These are phyloP conservation scores for Crepidodera aurea DNA, from an alignment of 2,888 invertebrate species.

Conservation along the genomic window DNA sequence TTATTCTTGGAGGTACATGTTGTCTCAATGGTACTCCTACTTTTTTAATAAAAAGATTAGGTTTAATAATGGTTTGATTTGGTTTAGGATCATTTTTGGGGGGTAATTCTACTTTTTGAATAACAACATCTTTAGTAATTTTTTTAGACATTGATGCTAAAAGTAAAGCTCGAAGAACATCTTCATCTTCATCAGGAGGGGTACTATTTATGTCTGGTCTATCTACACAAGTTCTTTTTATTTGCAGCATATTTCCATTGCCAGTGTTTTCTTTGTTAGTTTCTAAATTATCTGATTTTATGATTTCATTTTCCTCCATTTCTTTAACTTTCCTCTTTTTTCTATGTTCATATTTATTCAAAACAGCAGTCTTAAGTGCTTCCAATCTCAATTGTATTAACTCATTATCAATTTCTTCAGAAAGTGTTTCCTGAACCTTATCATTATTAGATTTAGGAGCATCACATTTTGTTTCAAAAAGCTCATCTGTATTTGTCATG, in stretches of 20 bases:
- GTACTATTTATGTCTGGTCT: constrained; percentile 24
- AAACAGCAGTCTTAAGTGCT: constrained; percentile 73
- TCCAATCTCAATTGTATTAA: constrained; percentile 70
- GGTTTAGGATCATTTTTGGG: background rate
- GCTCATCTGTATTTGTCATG: constrained; percentile 48
- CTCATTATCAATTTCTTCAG: constrained; percentile 63
- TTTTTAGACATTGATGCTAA: constrained; percentile 69
- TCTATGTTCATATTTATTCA: constrained; percentile 71
- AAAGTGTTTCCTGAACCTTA: constrained; percentile 25
- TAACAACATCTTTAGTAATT: constrained; percentile 55
- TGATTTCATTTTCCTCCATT: constrained; percentile 19
- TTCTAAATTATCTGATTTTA: constrained; percentile 37
- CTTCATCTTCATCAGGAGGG: constrained; percentile 67
- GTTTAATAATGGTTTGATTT: background rate
- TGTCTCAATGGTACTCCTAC: constrained; percentile 21
- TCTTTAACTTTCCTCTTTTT: constrained; percentile 58
- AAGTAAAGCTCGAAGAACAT: constrained; percentile 67
- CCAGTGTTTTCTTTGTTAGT: constrained; percentile 48
- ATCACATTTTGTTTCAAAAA: constrained; percentile 20
- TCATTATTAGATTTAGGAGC: constrained; percentile 20
- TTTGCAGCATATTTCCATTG: constrained; percentile 52
- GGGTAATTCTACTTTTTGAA: background rate
- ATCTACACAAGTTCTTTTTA: constrained; percentile 34
- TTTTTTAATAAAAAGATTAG: constrained; percentile 12
- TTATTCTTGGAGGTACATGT: constrained; percentile 47